Conservation (phyloP, 2,888 invertebrate species). For the Agrochola lota region DNA sequence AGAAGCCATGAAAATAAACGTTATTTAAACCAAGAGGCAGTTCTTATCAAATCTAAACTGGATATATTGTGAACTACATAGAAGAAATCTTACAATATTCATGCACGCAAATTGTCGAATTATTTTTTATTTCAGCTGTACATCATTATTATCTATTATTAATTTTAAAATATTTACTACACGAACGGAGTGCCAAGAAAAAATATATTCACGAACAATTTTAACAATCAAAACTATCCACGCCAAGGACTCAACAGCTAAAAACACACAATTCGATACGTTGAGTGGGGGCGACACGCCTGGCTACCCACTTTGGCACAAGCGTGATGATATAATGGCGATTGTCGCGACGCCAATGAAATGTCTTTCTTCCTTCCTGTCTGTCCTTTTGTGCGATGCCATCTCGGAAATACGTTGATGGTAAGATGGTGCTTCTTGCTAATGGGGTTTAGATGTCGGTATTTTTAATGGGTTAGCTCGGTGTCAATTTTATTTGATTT, state of each 20-base stretch:
- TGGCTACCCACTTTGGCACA: constrained; percentile 71
- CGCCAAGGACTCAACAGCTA: constrained; percentile 26
- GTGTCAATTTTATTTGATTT: constrained; percentile 45
- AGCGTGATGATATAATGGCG: constrained; percentile 79
- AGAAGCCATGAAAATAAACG: not conserved
- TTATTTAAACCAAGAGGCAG: not conserved
- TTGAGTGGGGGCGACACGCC: constrained; percentile 74
- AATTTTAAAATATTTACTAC: not conserved
- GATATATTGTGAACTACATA: no score
- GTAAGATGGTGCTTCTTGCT: constrained; percentile 66
- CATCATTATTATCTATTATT: no score
- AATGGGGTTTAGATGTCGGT: constrained; percentile 63
- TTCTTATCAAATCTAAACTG: not conserved
- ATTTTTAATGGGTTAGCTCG: constrained; percentile 45
- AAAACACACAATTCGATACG: constrained; percentile 63
- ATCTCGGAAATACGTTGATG: constrained; percentile 70
- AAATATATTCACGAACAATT: not conserved
- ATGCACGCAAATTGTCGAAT: not conserved
- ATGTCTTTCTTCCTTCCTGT: constrained; percentile 85
- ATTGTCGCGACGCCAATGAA: constrained; percentile 80
- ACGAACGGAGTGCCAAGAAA: not conserved
- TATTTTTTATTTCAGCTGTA: no score
- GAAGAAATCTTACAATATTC: not conserved
- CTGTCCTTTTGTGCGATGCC: constrained; percentile 72
- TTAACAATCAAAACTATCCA: constrained; percentile 50